Conservation (phyloP, 1,140 invertebrate species). For the Chlorops oryzae region DNA sequence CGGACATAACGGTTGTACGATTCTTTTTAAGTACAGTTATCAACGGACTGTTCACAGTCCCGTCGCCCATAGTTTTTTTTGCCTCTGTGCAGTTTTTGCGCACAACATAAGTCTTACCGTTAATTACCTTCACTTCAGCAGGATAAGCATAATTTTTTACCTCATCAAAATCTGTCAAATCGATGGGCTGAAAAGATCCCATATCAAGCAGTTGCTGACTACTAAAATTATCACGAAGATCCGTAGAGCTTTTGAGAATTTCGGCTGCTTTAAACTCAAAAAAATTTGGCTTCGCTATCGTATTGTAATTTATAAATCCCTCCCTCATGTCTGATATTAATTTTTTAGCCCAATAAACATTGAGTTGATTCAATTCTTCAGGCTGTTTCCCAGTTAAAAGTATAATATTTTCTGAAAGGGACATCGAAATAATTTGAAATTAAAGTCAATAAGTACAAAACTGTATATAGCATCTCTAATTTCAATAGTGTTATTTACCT, state of each 20-base stretch:
- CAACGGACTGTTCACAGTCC: constrained; percentile 12
- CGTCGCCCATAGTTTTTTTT: constrained; percentile 20
- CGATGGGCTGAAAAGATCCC: constrained; percentile 23
- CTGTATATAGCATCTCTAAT: background rate
- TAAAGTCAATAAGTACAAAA: background rate
- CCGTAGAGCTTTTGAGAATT: constrained; percentile 18
- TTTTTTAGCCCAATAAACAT: constrained; percentile 23
- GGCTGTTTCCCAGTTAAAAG: constrained; percentile 28
- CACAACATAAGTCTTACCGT: constrained; percentile 39
- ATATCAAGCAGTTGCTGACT: constrained; percentile 20
- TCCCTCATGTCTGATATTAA: constrained; percentile 34
- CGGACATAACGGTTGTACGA: constrained; percentile 15
- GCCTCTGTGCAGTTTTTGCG: constrained; percentile 43
- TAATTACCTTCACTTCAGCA: constrained; percentile 37
- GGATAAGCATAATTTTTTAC: constrained; percentile 41
- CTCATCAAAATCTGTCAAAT: constrained; percentile 36
- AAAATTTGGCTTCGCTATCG: constrained; percentile 32
- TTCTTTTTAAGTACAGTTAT: constrained; percentile 14
- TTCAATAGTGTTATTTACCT: constrained; percentile 23
- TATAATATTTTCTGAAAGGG: constrained; percentile 28
- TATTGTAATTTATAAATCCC: constrained; percentile 25
- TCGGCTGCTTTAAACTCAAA: constrained; percentile 36
- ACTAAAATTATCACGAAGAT: background rate
- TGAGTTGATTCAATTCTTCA: constrained; percentile 27
- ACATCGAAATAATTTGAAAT: constrained; percentile 2